Percentiles rank a stretch among this genome's conserved stretches.
Evolutionary conservation across 2,888 invertebrate genomes (phyloP).

Genomic region (Charanyca ferruginea): DNA sequence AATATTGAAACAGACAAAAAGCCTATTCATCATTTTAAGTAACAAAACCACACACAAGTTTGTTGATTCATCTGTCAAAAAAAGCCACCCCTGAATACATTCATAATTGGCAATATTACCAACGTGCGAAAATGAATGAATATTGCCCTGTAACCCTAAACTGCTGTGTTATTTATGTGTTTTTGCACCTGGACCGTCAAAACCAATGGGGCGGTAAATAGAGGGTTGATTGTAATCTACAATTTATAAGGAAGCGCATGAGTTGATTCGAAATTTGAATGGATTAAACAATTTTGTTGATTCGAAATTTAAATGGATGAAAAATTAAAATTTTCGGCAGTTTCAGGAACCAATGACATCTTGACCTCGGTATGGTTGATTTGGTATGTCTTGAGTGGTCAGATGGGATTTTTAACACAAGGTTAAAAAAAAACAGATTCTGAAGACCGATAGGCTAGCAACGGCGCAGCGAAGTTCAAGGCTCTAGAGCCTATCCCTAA

Average conservation of each 20-base stretch:
- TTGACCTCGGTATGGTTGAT: no score
- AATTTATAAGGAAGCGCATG: conserved; percentile 50
- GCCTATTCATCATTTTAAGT: conserved; percentile 24
- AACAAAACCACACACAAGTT: conserved; percentile 6
- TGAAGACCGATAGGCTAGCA: no score
- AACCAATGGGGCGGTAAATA: conserved; percentile 59
- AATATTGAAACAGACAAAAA: conserved; percentile 19
- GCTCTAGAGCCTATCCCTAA: no score
- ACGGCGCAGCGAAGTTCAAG: no score
- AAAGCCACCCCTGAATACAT: conserved; percentile 40
- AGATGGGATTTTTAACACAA: no score
- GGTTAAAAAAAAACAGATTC: no score
- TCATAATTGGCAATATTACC: conserved; percentile 56
- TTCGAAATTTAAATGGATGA: conserved; percentile 1
- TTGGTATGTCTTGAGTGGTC: no score
- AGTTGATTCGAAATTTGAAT: conserved; percentile 9
- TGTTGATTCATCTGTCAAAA: conserved; percentile 39
- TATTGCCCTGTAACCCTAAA: conserved; percentile 57
- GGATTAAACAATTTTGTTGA: conserved; percentile 1
- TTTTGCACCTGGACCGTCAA: conserved; percentile 60
- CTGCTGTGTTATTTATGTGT: conserved; percentile 58
- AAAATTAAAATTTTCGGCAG: no score
- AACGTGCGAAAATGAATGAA: conserved; percentile 62
- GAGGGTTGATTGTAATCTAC: conserved; percentile 59
- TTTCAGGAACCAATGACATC: no score